A percentile compares a stretch with the other conserved stretches of the same genome.
phyloP scores from a whole-genome alignment of 2,113 vertebrate species.

The Scopus umbretta region DNA sequence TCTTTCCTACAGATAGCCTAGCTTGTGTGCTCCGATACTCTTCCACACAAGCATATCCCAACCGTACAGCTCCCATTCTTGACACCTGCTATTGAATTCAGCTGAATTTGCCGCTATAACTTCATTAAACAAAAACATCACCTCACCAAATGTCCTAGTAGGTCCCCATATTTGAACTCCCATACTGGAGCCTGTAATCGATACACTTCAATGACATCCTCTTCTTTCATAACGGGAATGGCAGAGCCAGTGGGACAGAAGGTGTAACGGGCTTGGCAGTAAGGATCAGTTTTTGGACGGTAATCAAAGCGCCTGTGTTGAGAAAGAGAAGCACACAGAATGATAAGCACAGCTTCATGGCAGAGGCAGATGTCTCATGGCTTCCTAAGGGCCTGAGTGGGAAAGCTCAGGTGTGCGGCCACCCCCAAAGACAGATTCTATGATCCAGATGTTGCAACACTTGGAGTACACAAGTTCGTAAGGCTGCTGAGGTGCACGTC shows the following conservation, averaged over 20 bases:
- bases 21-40: neutral
- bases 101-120: neutral
- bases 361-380: neutral
- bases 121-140: neutral
- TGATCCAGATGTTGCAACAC: neutral
- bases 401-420: neutral
- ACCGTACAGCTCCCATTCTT: neutral
- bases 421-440: neutral
- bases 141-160: conserved; percentile 89
- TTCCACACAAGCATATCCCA: neutral
- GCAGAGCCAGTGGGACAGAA: conserved; percentile 90
- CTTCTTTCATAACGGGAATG: conserved; percentile 80
- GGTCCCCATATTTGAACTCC: conserved; percentile 94
- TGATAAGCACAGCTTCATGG: neutral
- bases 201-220: conserved; percentile 86
- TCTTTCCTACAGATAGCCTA: neutral
- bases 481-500: neutral
- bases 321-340: conserved; percentile 7
- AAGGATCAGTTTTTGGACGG: conserved; percentile 85
- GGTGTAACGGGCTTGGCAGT: conserved; percentile 89
- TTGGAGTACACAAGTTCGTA: neutral
- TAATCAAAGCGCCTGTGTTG: conserved; percentile 83
- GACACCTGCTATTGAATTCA: neutral
- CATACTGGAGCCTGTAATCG: conserved; percentile 93
- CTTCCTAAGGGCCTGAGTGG: neutral